Evolutionary conservation across 2,797 vertebrate genomes (phyloP), one percentile per base, ranked within the genome.

Genomic region (Fratercula arctica): DNA sequence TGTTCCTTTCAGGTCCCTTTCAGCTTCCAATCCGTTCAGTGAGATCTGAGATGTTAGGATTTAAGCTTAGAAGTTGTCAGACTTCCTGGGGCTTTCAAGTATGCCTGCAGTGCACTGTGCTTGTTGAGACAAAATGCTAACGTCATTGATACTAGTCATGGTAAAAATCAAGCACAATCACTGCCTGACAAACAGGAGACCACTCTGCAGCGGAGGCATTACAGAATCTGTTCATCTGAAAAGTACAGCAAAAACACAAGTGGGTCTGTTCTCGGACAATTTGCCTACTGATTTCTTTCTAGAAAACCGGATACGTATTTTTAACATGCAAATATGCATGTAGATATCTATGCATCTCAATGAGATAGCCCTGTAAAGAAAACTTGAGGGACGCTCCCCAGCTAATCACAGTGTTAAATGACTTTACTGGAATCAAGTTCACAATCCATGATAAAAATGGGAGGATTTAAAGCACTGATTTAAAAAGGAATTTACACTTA

Each of bases 251-350:
- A 63, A 95, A 90, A 3, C 33, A 70, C 13, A 74, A 78, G 35
- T 45, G 45, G 16, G 48, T 60, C 75, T 77, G 15, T 16, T 80
- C 81, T 51, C 75, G 86, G 82, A 83, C 50, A 90, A 72, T 35
- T 9, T 59, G 37, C 50, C 78, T 64, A 37, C 56, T 51, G 73
- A 51, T 80, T 28, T 75, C 89, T 89, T 94, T 91, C 59, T 95
- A 97, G 81, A 97, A 96, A 97, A 92, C 68, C 13, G 16, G 76
- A 79, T 87, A 93, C 45, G 14, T 89, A 90, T 87, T 96, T 94
- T 97, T 94, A 63, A 57, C 85, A 93, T 82, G 78, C 93, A 86
- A 96, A 97, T 80, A 88, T 8, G 20, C 25, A 45, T 3, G 82
- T 57, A 81, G 70, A n/a, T 86, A 97, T 95, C 93, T 93, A n/a